Evolutionary conservation across 2,113 vertebrate species (phyloP).

Genomic region (Sprattus sprattus): DNA sequence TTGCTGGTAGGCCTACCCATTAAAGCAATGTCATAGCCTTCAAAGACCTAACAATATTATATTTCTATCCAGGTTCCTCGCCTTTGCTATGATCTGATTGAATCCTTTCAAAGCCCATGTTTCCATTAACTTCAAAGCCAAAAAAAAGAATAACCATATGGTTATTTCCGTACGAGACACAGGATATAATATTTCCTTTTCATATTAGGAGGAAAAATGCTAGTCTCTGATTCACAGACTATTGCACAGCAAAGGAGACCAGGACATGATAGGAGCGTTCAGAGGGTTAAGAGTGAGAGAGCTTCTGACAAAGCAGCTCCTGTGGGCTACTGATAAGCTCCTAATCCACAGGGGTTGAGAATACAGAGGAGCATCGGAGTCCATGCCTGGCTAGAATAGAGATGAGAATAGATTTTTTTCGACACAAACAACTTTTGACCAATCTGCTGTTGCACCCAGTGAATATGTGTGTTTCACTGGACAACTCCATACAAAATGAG

Average conservation of each 20-base stretch:
- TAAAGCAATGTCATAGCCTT: background rate
- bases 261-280: slow-evolving; percentile 1
- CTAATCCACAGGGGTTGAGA: slow-evolving; percentile 42
- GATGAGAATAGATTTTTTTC: slow-evolving; percentile 56
- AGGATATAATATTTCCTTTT: background rate
- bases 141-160: background rate
- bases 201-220: slow-evolving; percentile 3
- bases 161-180: background rate
- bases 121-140: slow-evolving; percentile 19
- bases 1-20: background rate
- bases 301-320: slow-evolving; percentile 38
- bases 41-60: background rate
- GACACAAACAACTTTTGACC: slow-evolving; percentile 86
- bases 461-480: slow-evolving; percentile 80
- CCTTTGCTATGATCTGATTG: slow-evolving; percentile 1
- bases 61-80: background rate
- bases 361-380: slow-evolving; percentile 36
- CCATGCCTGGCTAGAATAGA: slow-evolving; percentile 43
- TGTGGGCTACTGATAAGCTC: slow-evolving; percentile 54
- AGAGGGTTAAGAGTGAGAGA: background rate
- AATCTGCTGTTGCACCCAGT: slow-evolving; percentile 82
- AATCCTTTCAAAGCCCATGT: background rate
- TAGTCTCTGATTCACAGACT: slow-evolving; percentile 12
- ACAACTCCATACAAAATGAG: slow-evolving; percentile 3
- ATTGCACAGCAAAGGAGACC: background rate